Evolutionary conservation across 2,888 invertebrate genomes (phyloP), one percentile per base, ranked within the genome.

Genomic region (Choristoneura rosaceana): DNA sequence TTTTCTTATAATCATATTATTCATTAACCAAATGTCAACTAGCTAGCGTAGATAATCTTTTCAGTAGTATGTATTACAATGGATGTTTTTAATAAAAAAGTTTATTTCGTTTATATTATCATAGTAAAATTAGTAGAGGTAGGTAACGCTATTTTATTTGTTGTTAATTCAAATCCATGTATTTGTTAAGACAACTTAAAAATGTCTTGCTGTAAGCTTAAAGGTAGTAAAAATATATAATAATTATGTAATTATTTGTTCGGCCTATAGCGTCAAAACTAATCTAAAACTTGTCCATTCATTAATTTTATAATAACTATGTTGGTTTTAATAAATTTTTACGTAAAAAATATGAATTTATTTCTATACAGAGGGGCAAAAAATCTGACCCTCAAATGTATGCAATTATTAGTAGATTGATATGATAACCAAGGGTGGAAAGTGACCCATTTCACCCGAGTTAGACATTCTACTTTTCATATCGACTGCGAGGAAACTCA

Each of bases 321-420:
- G 62, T 68, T 68, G 41, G 63, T 71, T 52, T 71, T 71, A 71
- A 71, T 71, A 71, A 67, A 71, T 68, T 71, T 71, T 58, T 71
- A 71, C 33, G 62, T 47, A 55, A 62, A 34, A 67, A 34, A 25
- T 7, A 58, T 17, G 45, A 7, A 50, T 15, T n/a, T 62, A 3
- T 47, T 47, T 25, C 33, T 14, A 62, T 34, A 59, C 25, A 1
- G 25, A 25, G 25, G 1, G 25, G 25, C 25, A 25, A 25, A 25
- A 25, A 25, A 25, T 25, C 25, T 1, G 25, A 2, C 25, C 25
- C 25, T 0, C 25, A 25, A 25, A 25, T 25, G 25, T 25, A 25
- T 25, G 25, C 25, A 1, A 25, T 25, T n/a, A n/a, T n/a, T n/a
- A n/a, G n/a, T n/a, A n/a, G n/a, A n/a, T n/a, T n/a, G n/a, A n/a